Conservation (phyloP, 92 coral and sea anemone species). For the Plumapathes pennacea region DNA sequence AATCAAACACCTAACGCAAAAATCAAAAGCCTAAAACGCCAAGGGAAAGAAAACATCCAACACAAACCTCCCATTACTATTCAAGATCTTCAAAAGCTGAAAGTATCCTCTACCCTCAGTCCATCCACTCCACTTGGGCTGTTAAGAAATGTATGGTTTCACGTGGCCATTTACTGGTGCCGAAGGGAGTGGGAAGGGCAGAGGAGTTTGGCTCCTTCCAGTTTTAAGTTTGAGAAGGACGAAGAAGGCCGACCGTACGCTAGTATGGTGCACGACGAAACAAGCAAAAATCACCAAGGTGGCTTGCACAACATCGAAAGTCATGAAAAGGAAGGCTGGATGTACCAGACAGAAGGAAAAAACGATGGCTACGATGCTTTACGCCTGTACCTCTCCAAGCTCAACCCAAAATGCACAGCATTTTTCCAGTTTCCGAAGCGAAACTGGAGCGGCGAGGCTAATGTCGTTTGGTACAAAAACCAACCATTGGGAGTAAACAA, state of each 20-base stretch:
- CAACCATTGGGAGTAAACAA: constrained; percentile 56
- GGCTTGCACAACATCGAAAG: constrained; percentile 24
- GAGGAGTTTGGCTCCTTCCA: constrained; percentile 11
- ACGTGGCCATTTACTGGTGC: constrained; percentile 29
- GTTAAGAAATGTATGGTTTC: constrained; percentile 57
- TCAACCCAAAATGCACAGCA: constrained; percentile 49
- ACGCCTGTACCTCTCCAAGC: constrained; percentile 32
- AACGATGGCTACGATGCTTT: constrained; percentile 45
- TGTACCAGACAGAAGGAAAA: constrained; percentile 33
- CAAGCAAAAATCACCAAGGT: constrained; percentile 29
- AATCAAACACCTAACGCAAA: constrained; percentile 42
- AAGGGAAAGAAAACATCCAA: constrained; percentile 53
- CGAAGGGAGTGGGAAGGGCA: constrained; percentile 53
- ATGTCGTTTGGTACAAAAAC: constrained; percentile 43
- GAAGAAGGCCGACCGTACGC: constrained; percentile 6
- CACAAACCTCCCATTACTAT: constrained; percentile 39
- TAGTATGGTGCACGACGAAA: constrained; percentile 37
- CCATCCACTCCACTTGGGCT: constrained; percentile 34
- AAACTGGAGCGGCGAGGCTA: constrained; percentile 18
- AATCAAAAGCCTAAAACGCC: constrained; percentile 29
- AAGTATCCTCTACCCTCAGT: constrained; percentile 17
- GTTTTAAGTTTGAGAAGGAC: constrained; percentile 19
- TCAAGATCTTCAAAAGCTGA: constrained; percentile 34
- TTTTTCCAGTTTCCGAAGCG: constrained; percentile 50
- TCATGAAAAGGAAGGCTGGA: constrained; percentile 36